phyloP scores from a whole-genome alignment of 2,797 vertebrate genomes.

The Sebastes paucispinis region DNA sequence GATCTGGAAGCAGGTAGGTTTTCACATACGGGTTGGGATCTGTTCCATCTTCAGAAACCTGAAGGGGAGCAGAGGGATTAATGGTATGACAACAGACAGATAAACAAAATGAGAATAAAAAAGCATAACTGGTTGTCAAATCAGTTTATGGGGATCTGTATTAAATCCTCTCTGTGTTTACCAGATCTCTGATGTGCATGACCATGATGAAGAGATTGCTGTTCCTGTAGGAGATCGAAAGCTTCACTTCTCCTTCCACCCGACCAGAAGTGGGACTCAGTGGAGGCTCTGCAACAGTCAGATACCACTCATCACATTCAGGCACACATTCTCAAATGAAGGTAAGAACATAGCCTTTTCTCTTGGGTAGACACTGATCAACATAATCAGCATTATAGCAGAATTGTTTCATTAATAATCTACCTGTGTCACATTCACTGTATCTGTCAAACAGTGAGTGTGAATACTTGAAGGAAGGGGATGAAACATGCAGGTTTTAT shows the following conservation, averaged over 20 bases:
- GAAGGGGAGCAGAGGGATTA: not conserved
- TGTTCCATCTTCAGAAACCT: conserved; percentile 95
- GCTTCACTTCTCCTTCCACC: conserved; percentile 96
- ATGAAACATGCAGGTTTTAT: not conserved
- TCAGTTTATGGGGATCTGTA: not conserved
- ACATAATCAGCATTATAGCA: not conserved
- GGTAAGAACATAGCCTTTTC: not conserved
- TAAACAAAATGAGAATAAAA: not conserved
- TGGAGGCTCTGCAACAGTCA: conserved; percentile 80
- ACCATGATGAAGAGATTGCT: conserved; percentile 98
- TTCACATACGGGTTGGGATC: conserved; percentile 99
- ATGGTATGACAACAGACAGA: not conserved
- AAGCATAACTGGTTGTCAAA: not conserved
- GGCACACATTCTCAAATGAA: not conserved
- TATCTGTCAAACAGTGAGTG: not conserved
- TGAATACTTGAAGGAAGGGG: not conserved
- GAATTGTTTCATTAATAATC: not conserved
- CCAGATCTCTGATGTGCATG: conserved; percentile 98
- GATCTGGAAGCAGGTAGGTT: conserved; percentile 97
- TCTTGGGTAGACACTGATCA: not conserved
- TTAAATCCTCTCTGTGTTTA: conserved; percentile 62
- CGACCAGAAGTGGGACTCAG: conserved; percentile 90
- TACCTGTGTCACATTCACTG: not conserved
- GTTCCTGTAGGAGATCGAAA: conserved; percentile 96
- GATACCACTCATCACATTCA: not conserved